phyloP scores from a whole-genome alignment of 92 coral and sea anemone species.

The Epizoanthus ramosus region DNA sequence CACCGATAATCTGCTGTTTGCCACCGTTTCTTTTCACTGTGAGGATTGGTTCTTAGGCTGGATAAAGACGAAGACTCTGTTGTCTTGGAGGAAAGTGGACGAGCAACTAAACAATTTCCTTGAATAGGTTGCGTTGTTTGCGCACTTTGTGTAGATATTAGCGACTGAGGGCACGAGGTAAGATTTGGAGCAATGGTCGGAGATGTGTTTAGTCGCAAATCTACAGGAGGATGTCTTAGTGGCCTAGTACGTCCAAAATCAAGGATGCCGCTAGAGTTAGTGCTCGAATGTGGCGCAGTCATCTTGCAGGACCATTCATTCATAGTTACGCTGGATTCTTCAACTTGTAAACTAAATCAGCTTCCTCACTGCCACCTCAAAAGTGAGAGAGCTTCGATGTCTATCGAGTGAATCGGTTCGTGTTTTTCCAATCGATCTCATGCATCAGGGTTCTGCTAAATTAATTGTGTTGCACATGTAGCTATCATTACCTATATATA shows the following conservation, averaged over 20 bases:
- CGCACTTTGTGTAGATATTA: constrained; percentile 20
- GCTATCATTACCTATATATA: constrained; percentile 25
- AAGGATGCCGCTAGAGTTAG: background rate
- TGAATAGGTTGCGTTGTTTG: constrained; percentile 36
- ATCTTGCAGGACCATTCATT: constrained; percentile 77
- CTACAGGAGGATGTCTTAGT: background rate
- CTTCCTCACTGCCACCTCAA: background rate
- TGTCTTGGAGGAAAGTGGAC: constrained; percentile 24
- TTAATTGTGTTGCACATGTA: constrained; percentile 13
- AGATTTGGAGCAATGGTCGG: constrained; percentile 34
- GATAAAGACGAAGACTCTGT: constrained; percentile 26
- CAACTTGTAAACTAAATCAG: background rate
- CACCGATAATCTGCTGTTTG: constrained; percentile 98
- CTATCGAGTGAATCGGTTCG: background rate
- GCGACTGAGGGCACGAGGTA: constrained; percentile 41
- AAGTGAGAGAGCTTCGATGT: background rate
- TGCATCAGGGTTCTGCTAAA: constrained; percentile 26
- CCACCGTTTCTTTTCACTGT: constrained; percentile 93
- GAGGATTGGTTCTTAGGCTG: constrained; percentile 36
- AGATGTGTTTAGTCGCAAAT: constrained; percentile 37
- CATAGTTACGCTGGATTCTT: constrained; percentile 39
- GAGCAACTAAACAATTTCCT: constrained; percentile 3
- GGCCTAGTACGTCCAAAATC: constrained; percentile 71
- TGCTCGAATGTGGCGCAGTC: constrained; percentile 57
- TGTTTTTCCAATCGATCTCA: constrained; percentile 15